A percentile compares a stretch with the other conserved stretches of the same genome.
Conservation (phyloP, 2,113 vertebrate species). For the Colaptes auratus region DNA sequence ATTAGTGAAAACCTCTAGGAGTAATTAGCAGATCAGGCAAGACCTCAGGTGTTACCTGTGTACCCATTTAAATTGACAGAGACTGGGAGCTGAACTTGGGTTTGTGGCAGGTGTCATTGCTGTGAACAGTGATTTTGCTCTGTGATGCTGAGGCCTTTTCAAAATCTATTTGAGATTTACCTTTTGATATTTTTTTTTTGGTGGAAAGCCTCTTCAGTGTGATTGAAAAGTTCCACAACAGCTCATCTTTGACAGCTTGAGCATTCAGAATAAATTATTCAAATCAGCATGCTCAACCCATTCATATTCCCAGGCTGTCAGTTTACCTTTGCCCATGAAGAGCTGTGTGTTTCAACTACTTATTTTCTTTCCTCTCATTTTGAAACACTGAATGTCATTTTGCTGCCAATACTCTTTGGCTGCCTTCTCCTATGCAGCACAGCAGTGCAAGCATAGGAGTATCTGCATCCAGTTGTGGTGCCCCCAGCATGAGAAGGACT, state of each 20-base stretch:
- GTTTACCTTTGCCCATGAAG: neutral
- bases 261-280: neutral
- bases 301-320: neutral
- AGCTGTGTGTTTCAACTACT: neutral
- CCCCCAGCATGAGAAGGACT: no score
- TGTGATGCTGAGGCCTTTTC: neutral
- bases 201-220: neutral
- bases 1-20: neutral
- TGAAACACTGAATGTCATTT: neutral
- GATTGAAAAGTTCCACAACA: neutral
- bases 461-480: no score
- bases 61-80: neutral
- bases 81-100: neutral
- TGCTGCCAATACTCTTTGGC: neutral
- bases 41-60: neutral
- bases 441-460: neutral
- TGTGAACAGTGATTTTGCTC: neutral
- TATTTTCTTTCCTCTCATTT: neutral
- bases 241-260: neutral
- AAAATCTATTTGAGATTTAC: neutral
- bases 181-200: neutral
- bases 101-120: neutral
- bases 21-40: neutral
- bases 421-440: neutral
- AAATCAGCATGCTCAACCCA: accelerated